phyloP scores from a whole-genome alignment of 2,888 invertebrate species.

The Melieria picta region DNA sequence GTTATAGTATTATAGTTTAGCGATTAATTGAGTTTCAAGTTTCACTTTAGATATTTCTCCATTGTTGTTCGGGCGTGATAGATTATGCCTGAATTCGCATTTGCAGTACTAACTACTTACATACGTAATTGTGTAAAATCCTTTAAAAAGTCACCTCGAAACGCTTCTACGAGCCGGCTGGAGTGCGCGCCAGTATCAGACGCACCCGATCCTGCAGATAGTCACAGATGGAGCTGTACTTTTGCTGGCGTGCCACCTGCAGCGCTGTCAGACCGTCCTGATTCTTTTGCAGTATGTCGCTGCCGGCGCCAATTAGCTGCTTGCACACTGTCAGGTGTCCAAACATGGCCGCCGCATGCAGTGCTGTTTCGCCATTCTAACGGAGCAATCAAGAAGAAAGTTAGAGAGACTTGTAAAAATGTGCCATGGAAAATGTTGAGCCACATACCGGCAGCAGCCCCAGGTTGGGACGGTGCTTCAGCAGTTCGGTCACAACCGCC shows the following conservation, averaged over 20 bases:
- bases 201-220: conserved; percentile 62
- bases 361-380: conserved; percentile 90
- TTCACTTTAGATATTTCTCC: background rate
- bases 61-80: background rate
- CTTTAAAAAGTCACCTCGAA: background rate
- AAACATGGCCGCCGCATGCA: conserved; percentile 91
- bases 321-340: conserved; percentile 84
- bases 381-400: conserved; percentile 45
- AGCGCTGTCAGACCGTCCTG: conserved; percentile 77
- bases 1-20: too few species aligned
- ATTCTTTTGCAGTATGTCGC: conserved; percentile 76
- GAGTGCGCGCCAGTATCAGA: conserved; percentile 46
- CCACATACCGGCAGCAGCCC: conserved; percentile 80
- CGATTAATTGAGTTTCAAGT: background rate
- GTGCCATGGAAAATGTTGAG: background rate
- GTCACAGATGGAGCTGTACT: conserved; percentile 63
- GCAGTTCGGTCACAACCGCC: conserved; percentile 84
- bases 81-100: background rate
- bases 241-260: conserved; percentile 71
- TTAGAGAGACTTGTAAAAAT: background rate
- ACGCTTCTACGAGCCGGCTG: conserved; percentile 40
- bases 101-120: conserved; percentile 20
- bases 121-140: conserved; percentile 9
- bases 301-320: conserved; percentile 77
- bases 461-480: conserved; percentile 84